Evolutionary conservation across 2,113 vertebrate genomes (phyloP).

Genomic region (Ramphastos sulfuratus): DNA sequence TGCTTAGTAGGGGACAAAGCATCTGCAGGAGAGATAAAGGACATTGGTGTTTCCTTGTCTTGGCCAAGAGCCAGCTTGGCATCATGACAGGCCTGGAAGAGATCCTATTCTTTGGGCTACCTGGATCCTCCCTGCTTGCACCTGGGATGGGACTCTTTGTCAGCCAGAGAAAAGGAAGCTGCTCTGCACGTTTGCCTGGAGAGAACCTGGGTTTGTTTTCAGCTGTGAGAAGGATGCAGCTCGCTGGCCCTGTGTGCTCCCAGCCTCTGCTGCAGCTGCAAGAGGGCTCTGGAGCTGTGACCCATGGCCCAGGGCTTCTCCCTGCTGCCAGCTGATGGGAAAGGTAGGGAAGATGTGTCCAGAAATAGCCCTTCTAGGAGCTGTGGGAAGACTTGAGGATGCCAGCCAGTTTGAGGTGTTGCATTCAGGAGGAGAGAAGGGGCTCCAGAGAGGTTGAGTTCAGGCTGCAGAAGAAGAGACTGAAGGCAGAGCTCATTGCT

Average conservation of each 20-base stretch:
- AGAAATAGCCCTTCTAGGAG: neutral
- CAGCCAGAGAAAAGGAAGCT: neutral
- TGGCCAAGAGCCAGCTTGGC: neutral
- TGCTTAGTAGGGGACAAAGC: no score
- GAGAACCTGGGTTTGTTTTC: neutral
- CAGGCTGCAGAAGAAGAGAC: no score
- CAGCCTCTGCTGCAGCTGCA: neutral
- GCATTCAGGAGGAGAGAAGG: neutral
- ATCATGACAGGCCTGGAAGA: neutral
- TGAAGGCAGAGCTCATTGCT: no score
- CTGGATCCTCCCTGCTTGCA: neutral
- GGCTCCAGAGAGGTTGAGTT: neutral
- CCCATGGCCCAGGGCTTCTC: neutral
- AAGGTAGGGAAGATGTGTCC: neutral
- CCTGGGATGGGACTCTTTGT: neutral
- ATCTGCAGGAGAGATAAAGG: neutral
- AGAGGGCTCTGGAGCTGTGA: neutral
- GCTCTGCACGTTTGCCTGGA: neutral
- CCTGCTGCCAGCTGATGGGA: constrained; percentile 19
- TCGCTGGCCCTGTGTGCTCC: neutral
- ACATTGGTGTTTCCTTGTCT: neutral
- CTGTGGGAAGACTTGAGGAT: neutral
- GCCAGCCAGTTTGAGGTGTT: neutral
- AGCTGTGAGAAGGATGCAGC: neutral
- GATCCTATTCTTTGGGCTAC: neutral